Evolutionary conservation across 2,888 invertebrate genomes (phyloP).

Genomic region (Drosophila anomelani): DNA sequence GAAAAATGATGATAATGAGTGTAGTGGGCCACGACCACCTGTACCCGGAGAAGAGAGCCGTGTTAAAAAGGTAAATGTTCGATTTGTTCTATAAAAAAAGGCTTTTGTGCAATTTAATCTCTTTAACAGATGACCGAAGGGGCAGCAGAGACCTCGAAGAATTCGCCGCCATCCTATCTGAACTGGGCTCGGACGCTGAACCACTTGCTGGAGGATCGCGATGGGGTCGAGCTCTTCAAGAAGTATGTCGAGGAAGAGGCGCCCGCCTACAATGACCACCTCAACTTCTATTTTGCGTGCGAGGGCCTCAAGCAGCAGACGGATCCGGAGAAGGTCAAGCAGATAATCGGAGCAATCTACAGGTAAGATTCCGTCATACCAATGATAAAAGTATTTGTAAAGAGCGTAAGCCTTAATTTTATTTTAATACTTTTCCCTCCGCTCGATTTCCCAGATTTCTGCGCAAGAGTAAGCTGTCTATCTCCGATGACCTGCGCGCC

Average conservation of each 20-base stretch:
- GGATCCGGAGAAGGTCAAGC: slow-evolving; percentile 89
- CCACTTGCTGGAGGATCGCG: slow-evolving; percentile 93
- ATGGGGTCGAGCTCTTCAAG: slow-evolving; percentile 95
- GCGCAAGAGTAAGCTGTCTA: slow-evolving; percentile 92
- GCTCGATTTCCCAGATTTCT: slow-evolving; percentile 87
- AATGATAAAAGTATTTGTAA: too few species aligned
- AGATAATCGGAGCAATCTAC: slow-evolving; percentile 93
- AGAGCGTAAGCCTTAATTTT: neutral
- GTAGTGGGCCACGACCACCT: slow-evolving; percentile 90
- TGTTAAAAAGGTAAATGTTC: slow-evolving; percentile 82
- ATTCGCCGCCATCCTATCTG: slow-evolving; percentile 89
- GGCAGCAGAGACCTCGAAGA: slow-evolving; percentile 82
- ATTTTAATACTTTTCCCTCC: neutral
- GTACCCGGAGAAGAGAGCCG: slow-evolving; percentile 90
- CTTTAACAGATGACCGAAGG: slow-evolving; percentile 84
- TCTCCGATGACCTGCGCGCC: slow-evolving; percentile 92
- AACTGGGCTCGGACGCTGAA: slow-evolving; percentile 95
- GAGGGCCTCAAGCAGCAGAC: slow-evolving; percentile 92
- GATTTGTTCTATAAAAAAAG: too few species aligned
- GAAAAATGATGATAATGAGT: slow-evolving; percentile 85
- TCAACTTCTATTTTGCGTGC: slow-evolving; percentile 97
- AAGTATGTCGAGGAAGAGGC: slow-evolving; percentile 92
- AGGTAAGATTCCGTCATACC: slow-evolving; percentile 85
- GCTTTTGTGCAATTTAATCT: too few species aligned
- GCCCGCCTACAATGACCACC: slow-evolving; percentile 90